A percentile compares a stretch with the other conserved stretches of the same genome.
phyloP scores from a whole-genome alignment of 2,113 vertebrate genomes.

The Choloepus hoffmanni region DNA sequence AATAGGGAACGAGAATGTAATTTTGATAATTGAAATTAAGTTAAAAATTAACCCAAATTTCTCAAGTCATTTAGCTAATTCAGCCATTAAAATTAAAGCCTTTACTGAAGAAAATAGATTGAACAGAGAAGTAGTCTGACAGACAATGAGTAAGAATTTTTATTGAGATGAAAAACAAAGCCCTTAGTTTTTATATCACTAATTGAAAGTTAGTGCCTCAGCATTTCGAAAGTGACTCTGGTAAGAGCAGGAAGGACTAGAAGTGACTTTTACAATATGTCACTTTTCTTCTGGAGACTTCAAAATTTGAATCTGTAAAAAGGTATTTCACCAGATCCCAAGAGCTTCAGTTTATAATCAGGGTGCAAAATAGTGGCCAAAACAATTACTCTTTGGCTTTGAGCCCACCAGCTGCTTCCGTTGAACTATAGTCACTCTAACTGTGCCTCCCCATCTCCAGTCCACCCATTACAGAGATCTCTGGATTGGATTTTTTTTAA shows the following conservation, averaged over 20 bases:
- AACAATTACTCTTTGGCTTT: not conserved
- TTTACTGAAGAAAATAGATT: not conserved
- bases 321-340: not conserved
- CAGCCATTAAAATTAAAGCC: slow-evolving; percentile 46
- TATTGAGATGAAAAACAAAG: not conserved
- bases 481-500: too few relatives aligned
- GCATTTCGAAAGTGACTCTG: not conserved
- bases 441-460: fast-evolving
- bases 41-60: slow-evolving; percentile 53
- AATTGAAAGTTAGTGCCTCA: not conserved
- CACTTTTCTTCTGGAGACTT: not conserved
- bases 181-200: not conserved
- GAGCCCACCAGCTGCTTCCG: not conserved
- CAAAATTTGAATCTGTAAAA: not conserved
- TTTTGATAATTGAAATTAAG: slow-evolving; percentile 56
- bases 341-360: not conserved
- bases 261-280: not conserved
- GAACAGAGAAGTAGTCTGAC: not conserved
- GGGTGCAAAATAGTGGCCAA: not conserved
- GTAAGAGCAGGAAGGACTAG: not conserved
- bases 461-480: fast-evolving
- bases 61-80: slow-evolving; percentile 23
- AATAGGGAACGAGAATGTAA: slow-evolving; percentile 11
- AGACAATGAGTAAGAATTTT: not conserved
- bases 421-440: not conserved